phyloP scores from a whole-genome alignment of 2,888 invertebrate genomes.

The Fabriciana adippe region DNA sequence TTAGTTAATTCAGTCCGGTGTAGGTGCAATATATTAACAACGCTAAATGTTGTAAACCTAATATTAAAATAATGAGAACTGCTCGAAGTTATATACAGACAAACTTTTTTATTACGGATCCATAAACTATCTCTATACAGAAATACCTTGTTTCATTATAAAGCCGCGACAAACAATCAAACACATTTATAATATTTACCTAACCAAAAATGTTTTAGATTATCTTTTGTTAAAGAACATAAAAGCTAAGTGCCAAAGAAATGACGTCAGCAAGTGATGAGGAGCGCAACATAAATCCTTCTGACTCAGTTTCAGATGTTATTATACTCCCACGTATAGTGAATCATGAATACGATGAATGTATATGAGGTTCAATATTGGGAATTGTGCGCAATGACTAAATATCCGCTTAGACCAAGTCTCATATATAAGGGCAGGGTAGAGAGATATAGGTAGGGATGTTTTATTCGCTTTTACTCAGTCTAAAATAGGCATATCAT shows the following conservation, averaged over 20 bases:
- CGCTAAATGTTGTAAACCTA: too few species aligned
- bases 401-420: neutral
- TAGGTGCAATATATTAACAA: too few species aligned
- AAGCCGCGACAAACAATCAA: too few species aligned
- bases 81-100: too few species aligned
- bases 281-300: constrained; percentile 14
- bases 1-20: too few species aligned
- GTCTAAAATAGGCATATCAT: too few species aligned
- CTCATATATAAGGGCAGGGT: neutral
- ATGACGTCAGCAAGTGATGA: constrained; percentile 23
- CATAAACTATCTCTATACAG: too few species aligned
- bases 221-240: neutral
- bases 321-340: constrained; percentile 21
- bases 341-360: constrained; percentile 10
- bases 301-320: constrained; percentile 26
- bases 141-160: too few species aligned
- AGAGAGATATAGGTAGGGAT: neutral
- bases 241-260: neutral
- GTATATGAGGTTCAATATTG: neutral
- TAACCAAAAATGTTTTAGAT: too few species aligned
- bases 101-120: too few species aligned
- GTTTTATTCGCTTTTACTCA: neutral
- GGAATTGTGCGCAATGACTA: neutral
- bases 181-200: too few species aligned
- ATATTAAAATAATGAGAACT: too few species aligned